Percentiles rank a stretch among this genome's conserved stretches.
These are phyloP conservation scores for Tenualosa thibaudeaui DNA, from an alignment of 2,797 vertebrate species.

Conservation along the genomic window DNA sequence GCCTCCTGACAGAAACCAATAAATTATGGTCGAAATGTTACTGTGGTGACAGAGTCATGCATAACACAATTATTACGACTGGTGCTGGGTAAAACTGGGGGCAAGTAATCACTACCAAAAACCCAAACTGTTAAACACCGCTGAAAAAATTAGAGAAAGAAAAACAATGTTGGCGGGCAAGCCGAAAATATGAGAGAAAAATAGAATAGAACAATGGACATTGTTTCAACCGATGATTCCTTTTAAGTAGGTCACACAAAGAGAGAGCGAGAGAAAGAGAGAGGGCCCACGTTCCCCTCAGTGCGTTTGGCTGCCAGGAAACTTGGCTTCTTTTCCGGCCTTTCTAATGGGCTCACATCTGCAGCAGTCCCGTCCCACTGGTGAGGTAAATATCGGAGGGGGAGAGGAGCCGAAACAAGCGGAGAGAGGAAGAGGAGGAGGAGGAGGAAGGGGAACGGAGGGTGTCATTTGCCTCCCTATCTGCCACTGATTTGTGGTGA, in stretches of 20 bases:
- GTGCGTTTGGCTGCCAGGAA: slow-evolving; percentile 38
- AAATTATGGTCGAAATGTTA: slow-evolving; percentile 43
- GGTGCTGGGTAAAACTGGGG: slow-evolving; percentile 37
- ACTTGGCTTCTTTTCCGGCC: neutral
- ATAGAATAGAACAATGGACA: slow-evolving; percentile 31
- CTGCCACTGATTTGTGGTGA: slow-evolving; percentile 61
- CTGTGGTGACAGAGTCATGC: slow-evolving; percentile 2
- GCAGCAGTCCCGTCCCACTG: neutral
- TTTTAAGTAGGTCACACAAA: slow-evolving; percentile 26
- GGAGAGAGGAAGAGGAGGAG: neutral
- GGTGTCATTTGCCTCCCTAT: slow-evolving; percentile 53
- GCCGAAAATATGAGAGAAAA: neutral
- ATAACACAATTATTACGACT: slow-evolving; percentile 39
- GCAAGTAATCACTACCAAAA: slow-evolving; percentile 41
- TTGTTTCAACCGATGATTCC: slow-evolving; percentile 35
- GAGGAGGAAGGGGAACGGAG: neutral
- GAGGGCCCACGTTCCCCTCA: slow-evolving; percentile 28
- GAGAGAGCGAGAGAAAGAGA: slow-evolving; percentile 29
- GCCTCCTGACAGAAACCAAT: slow-evolving; percentile 39
- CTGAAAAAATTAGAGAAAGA: slow-evolving; percentile 53
- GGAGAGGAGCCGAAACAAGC: neutral
- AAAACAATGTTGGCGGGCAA: slow-evolving; percentile 13
- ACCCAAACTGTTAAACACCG: slow-evolving; percentile 39
- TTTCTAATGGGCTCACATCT: slow-evolving; percentile 4
- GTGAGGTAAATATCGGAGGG: neutral